phyloP scores from a whole-genome alignment of 2,797 vertebrate species.

The Coreius guichenoti region DNA sequence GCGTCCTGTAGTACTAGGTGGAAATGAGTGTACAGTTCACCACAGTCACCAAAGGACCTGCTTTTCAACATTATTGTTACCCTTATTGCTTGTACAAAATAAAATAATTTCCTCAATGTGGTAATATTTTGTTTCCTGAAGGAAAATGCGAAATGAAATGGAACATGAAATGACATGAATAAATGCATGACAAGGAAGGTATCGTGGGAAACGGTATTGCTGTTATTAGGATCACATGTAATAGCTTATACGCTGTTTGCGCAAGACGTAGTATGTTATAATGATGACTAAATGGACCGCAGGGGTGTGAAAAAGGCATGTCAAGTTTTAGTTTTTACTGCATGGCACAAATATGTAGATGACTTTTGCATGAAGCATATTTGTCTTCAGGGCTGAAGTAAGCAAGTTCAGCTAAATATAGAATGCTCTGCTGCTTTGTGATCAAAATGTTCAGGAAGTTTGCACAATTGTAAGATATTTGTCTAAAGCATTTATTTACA shows the following conservation, averaged over 20 bases:
- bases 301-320: conserved; percentile 30
- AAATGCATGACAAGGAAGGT: conserved; percentile 14
- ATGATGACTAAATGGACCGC: not conserved
- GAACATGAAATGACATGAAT: conserved; percentile 15
- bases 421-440: not conserved
- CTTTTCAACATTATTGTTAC: not conserved
- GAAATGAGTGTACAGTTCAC: conserved; percentile 7
- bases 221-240: not conserved
- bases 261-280: not conserved
- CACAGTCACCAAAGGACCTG: conserved; percentile 6
- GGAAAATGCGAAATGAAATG: not conserved
- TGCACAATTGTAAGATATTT: not conserved
- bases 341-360: not conserved
- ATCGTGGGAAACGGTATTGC: not conserved
- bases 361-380: not conserved
- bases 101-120: not conserved
- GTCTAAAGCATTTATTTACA: not conserved
- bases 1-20: not conserved
- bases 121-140: conserved; percentile 16
- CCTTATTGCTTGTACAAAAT: not conserved
- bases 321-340: not conserved
- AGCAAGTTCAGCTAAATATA: not conserved
- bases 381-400: not conserved
- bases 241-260: not conserved
- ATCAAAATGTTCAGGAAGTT: not conserved